Evolutionary conservation across 2,888 invertebrate genomes (phyloP), one percentile per base, ranked within the genome.

Genomic region (Pomacea canaliculata): DNA sequence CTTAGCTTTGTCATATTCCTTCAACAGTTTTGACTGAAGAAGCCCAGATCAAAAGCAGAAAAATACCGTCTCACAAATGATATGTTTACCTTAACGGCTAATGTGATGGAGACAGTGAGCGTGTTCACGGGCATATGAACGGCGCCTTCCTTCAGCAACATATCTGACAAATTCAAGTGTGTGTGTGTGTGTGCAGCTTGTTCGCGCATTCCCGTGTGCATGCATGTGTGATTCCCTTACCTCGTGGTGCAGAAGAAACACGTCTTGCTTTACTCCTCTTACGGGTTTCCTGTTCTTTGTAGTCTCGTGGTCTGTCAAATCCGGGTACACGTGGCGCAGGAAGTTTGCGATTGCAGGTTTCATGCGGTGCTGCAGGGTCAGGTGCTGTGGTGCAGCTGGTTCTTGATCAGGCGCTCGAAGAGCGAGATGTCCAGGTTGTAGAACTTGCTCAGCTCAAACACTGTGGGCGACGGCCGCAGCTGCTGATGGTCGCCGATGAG

Each of bases 401-500:
- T 94, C 0, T 92, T 92, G 5, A 96, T 92, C 93, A 96, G 93
- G 10, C 96, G 92, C 86, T 96, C 96, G 91, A 96, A 96, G 12
- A 96, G 92, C 0, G 96, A 96, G 71, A 96, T 92, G 78, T 95
- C 95, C 77, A 96, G 89, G 63, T 94, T 93, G 87, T 93, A 94
- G 60, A 93, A 89, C 83, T 91, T 93, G 1, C 94, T 94, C 74
- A 96, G 90, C 66, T 92, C 92, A 88, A 94, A 94, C 79, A 94
- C 94, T 0, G 94, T 93, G 0, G 94, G 93, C n/a, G 92, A 93
- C 0, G 96, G 96, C 16, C 94, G 92, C 0, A 96, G 92, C 86
- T 96, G 96, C 88, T 94, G 93, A 88, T 96, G 96, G 90, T 96
- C 96, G 63, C 89, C 96, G 79, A 97, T 95, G 18, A 97, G 92